phyloP scores from a whole-genome alignment of 1,140 invertebrate genomes.

The Teleopsis dalmanni region DNA sequence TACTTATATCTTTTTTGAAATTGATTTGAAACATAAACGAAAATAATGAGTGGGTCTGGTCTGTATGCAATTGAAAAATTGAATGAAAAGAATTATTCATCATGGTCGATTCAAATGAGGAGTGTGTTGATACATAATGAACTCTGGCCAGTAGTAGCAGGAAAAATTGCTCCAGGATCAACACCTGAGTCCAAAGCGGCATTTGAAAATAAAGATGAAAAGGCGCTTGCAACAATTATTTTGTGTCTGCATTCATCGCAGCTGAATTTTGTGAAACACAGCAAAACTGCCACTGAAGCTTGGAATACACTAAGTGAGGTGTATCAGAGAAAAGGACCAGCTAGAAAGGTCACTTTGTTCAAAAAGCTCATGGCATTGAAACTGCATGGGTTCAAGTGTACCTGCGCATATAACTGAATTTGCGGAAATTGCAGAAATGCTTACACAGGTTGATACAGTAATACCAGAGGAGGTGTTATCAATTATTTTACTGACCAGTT shows the following conservation, averaged over 20 bases:
- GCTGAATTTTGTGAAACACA: slow-evolving; percentile 6
- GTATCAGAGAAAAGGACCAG: slow-evolving; percentile 10
- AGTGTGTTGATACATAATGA: slow-evolving; percentile 4
- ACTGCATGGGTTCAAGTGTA: neutral
- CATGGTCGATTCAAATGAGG: slow-evolving; percentile 5
- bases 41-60: neutral
- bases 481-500: slow-evolving; percentile 5
- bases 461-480: slow-evolving; percentile 11
- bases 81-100: slow-evolving; percentile 7
- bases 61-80: slow-evolving; percentile 10
- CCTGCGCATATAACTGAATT: slow-evolving; percentile 2
- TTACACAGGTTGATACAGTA: slow-evolving; percentile 5
- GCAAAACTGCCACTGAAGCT: slow-evolving; percentile 5
- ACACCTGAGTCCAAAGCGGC: neutral
- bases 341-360: slow-evolving; percentile 9
- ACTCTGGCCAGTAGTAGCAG: slow-evolving; percentile 5
- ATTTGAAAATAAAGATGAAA: slow-evolving; percentile 2
- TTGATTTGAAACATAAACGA: slow-evolving; percentile 2
- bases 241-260: slow-evolving; percentile 4
- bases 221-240: slow-evolving; percentile 8
- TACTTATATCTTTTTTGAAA: slow-evolving; percentile 7
- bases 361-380: slow-evolving; percentile 8
- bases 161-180: neutral
- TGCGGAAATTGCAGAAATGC: slow-evolving; percentile 7
- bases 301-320: slow-evolving; percentile 7